Evolutionary conservation across 2,113 vertebrate genomes (phyloP).

Genomic region (Phalacrocorax aristotelis): DNA sequence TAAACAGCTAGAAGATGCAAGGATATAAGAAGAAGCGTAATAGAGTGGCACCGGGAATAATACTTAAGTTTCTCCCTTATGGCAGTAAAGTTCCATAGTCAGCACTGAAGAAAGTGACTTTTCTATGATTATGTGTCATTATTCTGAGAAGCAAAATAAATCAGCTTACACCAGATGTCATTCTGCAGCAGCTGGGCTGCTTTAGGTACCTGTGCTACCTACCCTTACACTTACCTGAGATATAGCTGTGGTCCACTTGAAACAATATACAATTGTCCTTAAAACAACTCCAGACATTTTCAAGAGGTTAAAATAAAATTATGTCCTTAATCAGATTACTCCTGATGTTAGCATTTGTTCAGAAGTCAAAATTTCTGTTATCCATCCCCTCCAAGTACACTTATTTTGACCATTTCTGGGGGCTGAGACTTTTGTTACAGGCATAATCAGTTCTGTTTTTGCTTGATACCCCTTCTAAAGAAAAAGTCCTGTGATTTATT

Average conservation of each 20-base stretch:
- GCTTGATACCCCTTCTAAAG: neutral
- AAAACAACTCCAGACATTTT: neutral
- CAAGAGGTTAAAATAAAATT: neutral
- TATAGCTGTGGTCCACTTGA: neutral
- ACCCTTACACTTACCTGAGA: neutral
- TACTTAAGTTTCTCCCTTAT: neutral
- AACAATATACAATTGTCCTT: neutral
- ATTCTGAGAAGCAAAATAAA: neutral
- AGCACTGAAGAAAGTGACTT: neutral
- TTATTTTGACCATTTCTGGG: neutral
- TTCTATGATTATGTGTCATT: neutral
- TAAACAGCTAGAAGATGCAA: neutral
- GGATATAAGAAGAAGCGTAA: neutral
- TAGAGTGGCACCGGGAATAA: neutral
- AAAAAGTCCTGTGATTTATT: slow-evolving; percentile 28
- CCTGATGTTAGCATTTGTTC: neutral
- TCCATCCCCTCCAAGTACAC: neutral
- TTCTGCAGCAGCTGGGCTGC: neutral
- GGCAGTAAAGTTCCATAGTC: neutral
- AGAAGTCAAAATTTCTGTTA: neutral
- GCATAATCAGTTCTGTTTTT: neutral
- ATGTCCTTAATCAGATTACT: neutral
- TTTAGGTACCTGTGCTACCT: neutral
- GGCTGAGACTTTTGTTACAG: neutral
- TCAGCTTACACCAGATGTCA: neutral